These are phyloP conservation scores for Synchiropus splendidus DNA, from an alignment of 2,113 vertebrate genomes.

Conservation along the genomic window DNA sequence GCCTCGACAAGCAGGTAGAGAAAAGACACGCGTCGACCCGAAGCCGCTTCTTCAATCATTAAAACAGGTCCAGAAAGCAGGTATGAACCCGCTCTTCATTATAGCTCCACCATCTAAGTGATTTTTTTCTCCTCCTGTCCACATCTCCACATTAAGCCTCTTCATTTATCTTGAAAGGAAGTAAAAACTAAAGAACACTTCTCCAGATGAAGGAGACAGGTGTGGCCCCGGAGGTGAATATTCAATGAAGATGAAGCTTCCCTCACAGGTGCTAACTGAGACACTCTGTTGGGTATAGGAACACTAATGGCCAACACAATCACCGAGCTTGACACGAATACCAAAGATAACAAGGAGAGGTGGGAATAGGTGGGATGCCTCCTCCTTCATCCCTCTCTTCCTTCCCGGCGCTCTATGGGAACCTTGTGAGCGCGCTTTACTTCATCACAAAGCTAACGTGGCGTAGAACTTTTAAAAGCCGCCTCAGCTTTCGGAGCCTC, in stretches of 20 bases:
- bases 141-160: conserved; percentile 48
- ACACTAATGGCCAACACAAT: conserved; percentile 67
- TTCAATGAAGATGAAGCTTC: conserved; percentile 50
- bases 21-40: conserved; percentile 64
- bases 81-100: conserved; percentile 58
- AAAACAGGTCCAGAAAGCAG: conserved; percentile 61
- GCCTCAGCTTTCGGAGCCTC: conserved; percentile 54
- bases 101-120: conserved; percentile 56
- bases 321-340: conserved; percentile 66
- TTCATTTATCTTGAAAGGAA: conserved; percentile 54
- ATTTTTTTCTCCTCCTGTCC: conserved; percentile 56
- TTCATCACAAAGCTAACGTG: conserved; percentile 68
- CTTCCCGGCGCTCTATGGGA: conserved; percentile 42
- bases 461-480: conserved; percentile 64
- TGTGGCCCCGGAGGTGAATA: conserved; percentile 50
- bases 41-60: conserved; percentile 68
- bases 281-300: conserved; percentile 53
- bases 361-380: conserved; percentile 58
- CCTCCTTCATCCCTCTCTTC: conserved; percentile 37
- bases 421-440: conserved; percentile 53
- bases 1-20: conserved; percentile 52
- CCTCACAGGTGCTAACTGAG: conserved; percentile 57
- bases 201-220: conserved; percentile 44
- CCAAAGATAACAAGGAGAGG: conserved; percentile 67
- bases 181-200: conserved; percentile 56